Evolutionary conservation across 2,797 vertebrate genomes (phyloP).

Genomic region (Steatocranus sp.): DNA sequence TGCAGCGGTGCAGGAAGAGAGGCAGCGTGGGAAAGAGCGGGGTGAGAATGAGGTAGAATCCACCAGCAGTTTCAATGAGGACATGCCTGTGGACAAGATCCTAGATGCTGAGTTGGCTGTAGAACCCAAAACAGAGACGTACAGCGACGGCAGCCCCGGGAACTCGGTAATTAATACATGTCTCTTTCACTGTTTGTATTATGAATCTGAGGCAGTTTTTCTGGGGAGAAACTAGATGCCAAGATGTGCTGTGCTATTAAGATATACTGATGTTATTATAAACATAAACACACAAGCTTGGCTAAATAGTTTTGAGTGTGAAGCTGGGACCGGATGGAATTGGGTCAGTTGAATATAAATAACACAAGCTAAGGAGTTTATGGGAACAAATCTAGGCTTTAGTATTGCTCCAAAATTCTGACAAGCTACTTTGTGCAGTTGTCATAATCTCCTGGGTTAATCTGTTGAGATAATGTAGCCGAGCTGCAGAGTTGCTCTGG

Average conservation of each 20-base stretch:
- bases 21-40: slow-evolving; percentile 90
- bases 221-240: neutral
- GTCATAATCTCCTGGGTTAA: neutral
- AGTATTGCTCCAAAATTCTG: neutral
- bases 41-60: slow-evolving; percentile 87
- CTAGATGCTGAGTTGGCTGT: slow-evolving; percentile 93
- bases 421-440: neutral
- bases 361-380: neutral
- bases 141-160: slow-evolving; percentile 77
- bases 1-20: slow-evolving; percentile 93
- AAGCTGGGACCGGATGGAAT: neutral
- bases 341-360: neutral
- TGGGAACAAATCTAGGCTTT: neutral
- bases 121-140: slow-evolving; percentile 90
- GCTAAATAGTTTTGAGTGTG: neutral
- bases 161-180: slow-evolving; percentile 79
- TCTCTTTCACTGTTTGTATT: neutral
- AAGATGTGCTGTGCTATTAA: neutral
- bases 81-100: slow-evolving; percentile 97
- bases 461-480: neutral
- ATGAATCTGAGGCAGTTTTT: neutral
- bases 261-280: neutral
- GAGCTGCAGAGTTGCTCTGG: neutral
- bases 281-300: neutral
- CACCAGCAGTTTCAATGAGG: slow-evolving; percentile 81